A percentile compares a stretch with the other conserved stretches of the same genome.
Evolutionary conservation across 2,797 vertebrate species (phyloP).

Genomic region (Petrocephalus sullivani): DNA sequence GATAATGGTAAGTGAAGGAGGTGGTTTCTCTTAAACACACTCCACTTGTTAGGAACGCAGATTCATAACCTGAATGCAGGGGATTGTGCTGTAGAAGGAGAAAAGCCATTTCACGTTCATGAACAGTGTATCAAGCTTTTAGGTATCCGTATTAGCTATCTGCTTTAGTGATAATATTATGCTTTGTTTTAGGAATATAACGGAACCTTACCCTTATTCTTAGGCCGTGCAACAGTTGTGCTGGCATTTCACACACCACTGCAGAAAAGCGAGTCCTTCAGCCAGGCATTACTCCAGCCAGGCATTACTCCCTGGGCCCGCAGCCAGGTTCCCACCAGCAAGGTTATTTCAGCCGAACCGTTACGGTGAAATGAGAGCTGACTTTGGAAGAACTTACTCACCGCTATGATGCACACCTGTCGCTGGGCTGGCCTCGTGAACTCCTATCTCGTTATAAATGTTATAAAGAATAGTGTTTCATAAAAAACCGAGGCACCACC

Average conservation of each 20-base stretch:
- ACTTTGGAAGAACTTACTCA: background rate
- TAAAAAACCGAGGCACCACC: background rate
- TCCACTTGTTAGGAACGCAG: background rate
- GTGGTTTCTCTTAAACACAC: background rate
- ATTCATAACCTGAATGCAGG: background rate
- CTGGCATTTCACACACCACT: background rate
- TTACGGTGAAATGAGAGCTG: background rate
- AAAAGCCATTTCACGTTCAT: background rate
- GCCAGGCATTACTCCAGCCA: too few species aligned
- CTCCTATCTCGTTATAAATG: background rate
- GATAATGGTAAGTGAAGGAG: background rate
- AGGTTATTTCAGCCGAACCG: background rate
- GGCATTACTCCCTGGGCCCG: background rate
- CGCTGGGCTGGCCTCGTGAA: background rate
- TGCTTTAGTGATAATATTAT: background rate
- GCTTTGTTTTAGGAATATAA: background rate
- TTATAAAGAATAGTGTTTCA: background rate
- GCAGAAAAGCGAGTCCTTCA: background rate
- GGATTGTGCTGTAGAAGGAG: too few species aligned
- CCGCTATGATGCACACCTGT: too few species aligned
- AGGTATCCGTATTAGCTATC: background rate
- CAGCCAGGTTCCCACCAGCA: background rate
- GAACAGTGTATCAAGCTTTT: background rate
- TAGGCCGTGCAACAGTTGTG: background rate
- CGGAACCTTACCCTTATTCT: background rate